Evolutionary conservation across 2,888 invertebrate genomes (phyloP).

Genomic region (Tenthredo distinguenda): DNA sequence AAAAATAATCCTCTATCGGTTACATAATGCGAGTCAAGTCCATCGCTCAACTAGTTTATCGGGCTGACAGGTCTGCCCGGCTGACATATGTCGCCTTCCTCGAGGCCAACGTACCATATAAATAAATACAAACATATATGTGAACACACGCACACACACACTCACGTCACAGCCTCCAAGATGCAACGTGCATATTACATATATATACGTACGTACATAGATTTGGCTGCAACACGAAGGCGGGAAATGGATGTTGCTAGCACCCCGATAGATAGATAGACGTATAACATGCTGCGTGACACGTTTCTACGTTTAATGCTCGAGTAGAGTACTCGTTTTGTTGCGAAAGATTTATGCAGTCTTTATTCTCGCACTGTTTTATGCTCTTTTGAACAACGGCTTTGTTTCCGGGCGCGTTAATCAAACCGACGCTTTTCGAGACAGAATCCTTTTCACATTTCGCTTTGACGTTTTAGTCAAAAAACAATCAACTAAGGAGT

Average conservation of each 20-base stretch:
- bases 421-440: constrained; percentile 61
- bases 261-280: constrained; percentile 34
- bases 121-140: constrained; percentile 2
- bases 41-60: constrained; percentile 67
- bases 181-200: not conserved
- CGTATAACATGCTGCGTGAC: constrained; percentile 40
- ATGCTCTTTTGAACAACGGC: constrained; percentile 55
- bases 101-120: constrained; percentile 25
- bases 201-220: not conserved
- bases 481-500: not conserved
- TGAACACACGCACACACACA: no score
- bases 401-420: constrained; percentile 67
- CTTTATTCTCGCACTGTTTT: constrained; percentile 50
- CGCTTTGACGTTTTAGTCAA: no score
- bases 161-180: not conserved
- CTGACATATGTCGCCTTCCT: constrained; percentile 65
- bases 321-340: constrained; percentile 62
- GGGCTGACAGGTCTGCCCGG: constrained; percentile 61
- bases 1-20: constrained; percentile 55
- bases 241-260: constrained; percentile 14
- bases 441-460: not conserved
- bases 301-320: constrained; percentile 56
- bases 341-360: constrained; percentile 65
- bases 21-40: constrained; percentile 66
- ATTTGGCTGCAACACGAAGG: constrained; percentile 24